Percentiles rank a stretch among this genome's conserved stretches.
These are phyloP conservation scores for Phymanthus crucifer DNA, from an alignment of 92 coral and sea anemone species.

Conservation along the genomic window DNA sequence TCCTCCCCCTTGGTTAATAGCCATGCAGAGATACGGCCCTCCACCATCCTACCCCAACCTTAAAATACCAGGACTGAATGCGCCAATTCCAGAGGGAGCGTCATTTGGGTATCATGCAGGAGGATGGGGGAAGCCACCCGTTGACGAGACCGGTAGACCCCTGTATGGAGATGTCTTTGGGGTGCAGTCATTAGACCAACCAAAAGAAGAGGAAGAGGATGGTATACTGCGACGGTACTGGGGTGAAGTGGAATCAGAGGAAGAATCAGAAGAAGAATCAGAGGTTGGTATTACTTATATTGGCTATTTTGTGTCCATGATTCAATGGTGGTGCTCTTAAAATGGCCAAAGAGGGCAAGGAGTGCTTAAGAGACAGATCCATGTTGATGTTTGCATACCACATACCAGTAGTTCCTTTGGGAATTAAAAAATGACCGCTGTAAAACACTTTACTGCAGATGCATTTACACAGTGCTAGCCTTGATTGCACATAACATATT, in stretches of 20 bases:
- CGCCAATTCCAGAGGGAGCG: slow-evolving; percentile 99
- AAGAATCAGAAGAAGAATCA: slow-evolving; percentile 87
- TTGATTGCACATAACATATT: too few relatives aligned
- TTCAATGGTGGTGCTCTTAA: too few relatives aligned
- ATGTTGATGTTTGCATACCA: too few relatives aligned
- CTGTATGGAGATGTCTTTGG: slow-evolving; percentile 98
- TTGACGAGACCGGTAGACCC: slow-evolving; percentile 95
- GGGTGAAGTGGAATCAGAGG: slow-evolving; percentile 99
- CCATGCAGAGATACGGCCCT: slow-evolving; percentile 99
- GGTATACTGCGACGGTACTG: slow-evolving; percentile 82
- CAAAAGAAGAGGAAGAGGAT: slow-evolving; percentile 81
- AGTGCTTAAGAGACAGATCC: too few relatives aligned
- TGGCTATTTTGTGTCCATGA: too few relatives aligned
- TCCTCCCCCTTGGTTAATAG: slow-evolving; percentile 97
- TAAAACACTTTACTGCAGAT: too few relatives aligned
- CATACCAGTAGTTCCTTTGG: too few relatives aligned
- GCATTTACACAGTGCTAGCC: too few relatives aligned
- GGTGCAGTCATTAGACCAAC: slow-evolving; percentile 68
- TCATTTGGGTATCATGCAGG: slow-evolving; percentile 99
- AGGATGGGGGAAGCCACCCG: slow-evolving; percentile 99
- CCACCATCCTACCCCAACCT: slow-evolving; percentile 98
- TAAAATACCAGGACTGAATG: slow-evolving; percentile 94
- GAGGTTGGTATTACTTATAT: slow-evolving; percentile 78
- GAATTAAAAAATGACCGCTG: too few relatives aligned
- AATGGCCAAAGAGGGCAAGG: too few relatives aligned